Evolutionary conservation across 2,797 vertebrate genomes (phyloP).

Genomic region (Catamblyrhynchus diadema): DNA sequence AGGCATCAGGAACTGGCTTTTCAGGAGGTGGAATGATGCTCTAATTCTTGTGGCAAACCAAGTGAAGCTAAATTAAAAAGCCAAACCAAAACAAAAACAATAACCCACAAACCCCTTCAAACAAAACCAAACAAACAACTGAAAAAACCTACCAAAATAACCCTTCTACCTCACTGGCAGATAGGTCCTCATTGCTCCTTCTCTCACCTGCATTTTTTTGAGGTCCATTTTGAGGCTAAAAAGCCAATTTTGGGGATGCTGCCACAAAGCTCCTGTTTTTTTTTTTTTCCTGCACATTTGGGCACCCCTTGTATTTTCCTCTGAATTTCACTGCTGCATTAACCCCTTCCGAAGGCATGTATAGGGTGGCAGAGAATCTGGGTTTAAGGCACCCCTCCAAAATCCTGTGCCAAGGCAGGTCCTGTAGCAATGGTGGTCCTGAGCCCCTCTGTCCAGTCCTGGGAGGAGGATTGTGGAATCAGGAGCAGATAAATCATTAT

Average conservation of each 20-base stretch:
- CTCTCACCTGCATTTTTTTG: not conserved
- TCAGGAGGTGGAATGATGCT: not conserved
- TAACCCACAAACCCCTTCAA: not conserved
- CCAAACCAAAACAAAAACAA: not conserved
- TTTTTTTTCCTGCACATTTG: not conserved
- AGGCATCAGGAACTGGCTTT: not conserved
- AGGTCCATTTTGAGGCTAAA: not conserved
- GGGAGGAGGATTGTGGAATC: not conserved
- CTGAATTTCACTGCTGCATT: not conserved
- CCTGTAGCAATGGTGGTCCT: not conserved
- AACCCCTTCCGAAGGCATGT: not conserved
- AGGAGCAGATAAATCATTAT: not conserved
- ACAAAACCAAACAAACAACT: not conserved
- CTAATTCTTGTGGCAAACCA: not conserved
- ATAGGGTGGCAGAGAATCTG: not conserved
- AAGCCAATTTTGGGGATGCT: not conserved
- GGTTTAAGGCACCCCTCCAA: not conserved
- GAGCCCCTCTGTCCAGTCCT: not conserved
- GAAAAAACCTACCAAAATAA: accelerated
- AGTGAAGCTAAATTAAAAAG: not conserved
- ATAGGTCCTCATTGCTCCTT: not conserved
- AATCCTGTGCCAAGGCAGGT: not conserved
- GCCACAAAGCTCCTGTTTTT: not conserved
- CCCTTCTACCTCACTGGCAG: not conserved
- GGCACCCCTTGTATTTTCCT: not conserved